Conservation (phyloP, 2,888 invertebrate genomes). For the Subacronicta megacephala region DNA sequence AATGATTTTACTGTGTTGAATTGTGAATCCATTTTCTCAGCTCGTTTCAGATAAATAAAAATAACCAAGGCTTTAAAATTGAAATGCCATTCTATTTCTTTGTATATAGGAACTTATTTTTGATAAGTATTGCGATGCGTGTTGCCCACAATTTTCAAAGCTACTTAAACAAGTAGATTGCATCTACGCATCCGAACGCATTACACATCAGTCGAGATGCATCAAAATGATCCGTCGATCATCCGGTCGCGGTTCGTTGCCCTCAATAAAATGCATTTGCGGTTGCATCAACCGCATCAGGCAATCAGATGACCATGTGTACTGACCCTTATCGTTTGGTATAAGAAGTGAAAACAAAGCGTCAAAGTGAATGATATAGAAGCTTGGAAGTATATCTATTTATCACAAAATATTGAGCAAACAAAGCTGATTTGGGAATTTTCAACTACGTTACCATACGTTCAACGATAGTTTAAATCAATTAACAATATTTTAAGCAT, state of each 20-base stretch:
- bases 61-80: constrained; percentile 11
- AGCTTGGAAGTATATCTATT: neutral
- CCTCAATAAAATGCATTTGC: constrained; percentile 73
- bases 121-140: constrained; percentile 3
- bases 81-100: constrained; percentile 6
- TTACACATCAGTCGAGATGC: constrained; percentile 47
- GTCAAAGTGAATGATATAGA: neutral
- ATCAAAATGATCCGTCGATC: constrained; percentile 61
- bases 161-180: constrained; percentile 28
- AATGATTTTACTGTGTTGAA: constrained; percentile 2
- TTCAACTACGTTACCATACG: no score
- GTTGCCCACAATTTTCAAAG: constrained; percentile 5
- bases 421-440: no score
- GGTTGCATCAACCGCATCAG: constrained; percentile 72
- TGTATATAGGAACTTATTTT: constrained; percentile 4
- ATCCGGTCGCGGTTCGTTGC: constrained; percentile 70
- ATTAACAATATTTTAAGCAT: no score
- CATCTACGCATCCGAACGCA: constrained; percentile 25
- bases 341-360: constrained; percentile 33
- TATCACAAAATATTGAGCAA: no score
- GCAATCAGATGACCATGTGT: constrained; percentile 65
- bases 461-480: no score
- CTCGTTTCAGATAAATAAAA: constrained; percentile 13
- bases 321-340: constrained; percentile 63
- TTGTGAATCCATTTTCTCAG: constrained; percentile 10